phyloP scores from a whole-genome alignment of 1,140 invertebrate species.

The Caerostris darwini region DNA sequence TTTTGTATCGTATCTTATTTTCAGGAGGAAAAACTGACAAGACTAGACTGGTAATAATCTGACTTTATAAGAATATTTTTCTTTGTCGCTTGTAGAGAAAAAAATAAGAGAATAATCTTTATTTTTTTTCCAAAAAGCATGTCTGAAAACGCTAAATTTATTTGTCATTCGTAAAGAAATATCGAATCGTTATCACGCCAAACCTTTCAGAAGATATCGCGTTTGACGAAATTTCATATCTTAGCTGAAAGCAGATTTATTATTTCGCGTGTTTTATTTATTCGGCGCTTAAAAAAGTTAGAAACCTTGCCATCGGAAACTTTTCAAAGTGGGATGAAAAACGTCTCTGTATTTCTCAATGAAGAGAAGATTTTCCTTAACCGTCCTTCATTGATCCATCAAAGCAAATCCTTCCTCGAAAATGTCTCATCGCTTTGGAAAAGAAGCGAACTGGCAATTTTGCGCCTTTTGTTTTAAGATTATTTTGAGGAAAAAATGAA shows the following conservation, averaged over 20 bases:
- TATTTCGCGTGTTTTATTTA: conserved; percentile 20
- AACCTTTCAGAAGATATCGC: too few relatives aligned
- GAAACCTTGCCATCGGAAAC: too few relatives aligned
- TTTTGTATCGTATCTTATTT: conserved; percentile 17
- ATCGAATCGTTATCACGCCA: too few relatives aligned
- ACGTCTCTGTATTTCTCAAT: conserved; percentile 6
- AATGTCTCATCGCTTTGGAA: not conserved
- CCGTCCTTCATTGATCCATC: not conserved
- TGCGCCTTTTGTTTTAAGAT: too few relatives aligned
- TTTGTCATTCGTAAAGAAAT: conserved; percentile 1
- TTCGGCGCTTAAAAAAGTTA: conserved; percentile 5
- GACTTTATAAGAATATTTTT: not conserved
- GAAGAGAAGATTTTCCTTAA: not conserved
- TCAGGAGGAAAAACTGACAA: not conserved
- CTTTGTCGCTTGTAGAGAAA: not conserved
- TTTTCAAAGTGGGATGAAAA: not conserved
- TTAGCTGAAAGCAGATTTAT: conserved; percentile 35
- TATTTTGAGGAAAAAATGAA: too few relatives aligned
- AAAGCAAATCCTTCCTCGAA: not conserved
- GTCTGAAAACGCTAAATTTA: not conserved
- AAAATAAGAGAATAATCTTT: not conserved
- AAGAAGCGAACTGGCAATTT: not conserved
- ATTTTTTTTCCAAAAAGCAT: not conserved
- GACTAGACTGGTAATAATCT: not conserved
- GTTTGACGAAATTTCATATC: conserved; percentile 43